Evolutionary conservation across 2,888 invertebrate genomes (phyloP).

Genomic region (Noctua fimbriata): DNA sequence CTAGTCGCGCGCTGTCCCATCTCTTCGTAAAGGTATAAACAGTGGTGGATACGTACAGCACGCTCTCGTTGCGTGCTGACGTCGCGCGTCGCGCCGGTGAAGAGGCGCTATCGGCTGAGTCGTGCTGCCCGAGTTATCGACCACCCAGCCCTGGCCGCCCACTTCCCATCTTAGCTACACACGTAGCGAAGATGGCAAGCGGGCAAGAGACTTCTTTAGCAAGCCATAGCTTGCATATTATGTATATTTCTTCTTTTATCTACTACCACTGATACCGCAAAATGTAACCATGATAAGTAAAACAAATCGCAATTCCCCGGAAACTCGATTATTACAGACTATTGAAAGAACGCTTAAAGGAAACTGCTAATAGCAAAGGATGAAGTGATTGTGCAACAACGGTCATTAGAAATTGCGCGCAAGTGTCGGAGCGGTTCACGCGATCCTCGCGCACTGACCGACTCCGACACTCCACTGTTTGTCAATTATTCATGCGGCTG

Average conservation of each 20-base stretch:
- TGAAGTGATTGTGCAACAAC: conserved; percentile 26
- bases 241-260: background rate
- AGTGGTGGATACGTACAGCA: background rate
- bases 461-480: background rate
- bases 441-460: conserved; percentile 6
- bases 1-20: background rate
- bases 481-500: background rate
- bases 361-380: conserved; percentile 43
- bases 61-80: background rate
- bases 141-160: background rate
- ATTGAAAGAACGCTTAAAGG: conserved; percentile 28
- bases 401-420: conserved; percentile 27
- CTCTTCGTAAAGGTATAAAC: background rate
- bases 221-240: background rate
- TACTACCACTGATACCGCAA: background rate
- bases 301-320: conserved; percentile 25
- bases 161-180: background rate
- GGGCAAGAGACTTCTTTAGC: background rate
- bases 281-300: background rate
- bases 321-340: conserved; percentile 11
- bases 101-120: background rate
- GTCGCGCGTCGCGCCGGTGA: background rate
- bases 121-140: background rate
- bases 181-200: too few species aligned
- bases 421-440: conserved; percentile 19